These are phyloP conservation scores for Acromyrmex echinatior DNA, from an alignment of 1,140 invertebrate species.

Conservation along the genomic window DNA sequence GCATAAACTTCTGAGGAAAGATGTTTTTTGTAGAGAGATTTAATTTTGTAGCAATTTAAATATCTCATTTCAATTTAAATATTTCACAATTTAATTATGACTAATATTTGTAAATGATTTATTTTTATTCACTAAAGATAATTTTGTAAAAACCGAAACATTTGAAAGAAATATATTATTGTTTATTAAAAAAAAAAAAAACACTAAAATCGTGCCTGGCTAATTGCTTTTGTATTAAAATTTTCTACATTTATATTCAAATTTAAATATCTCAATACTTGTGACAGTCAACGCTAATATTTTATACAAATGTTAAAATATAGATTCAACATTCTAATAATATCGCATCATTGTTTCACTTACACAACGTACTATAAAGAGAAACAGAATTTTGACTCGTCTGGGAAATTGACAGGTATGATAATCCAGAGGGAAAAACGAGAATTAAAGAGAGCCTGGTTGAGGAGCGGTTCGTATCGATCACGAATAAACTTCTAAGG, in stretches of 20 bases:
- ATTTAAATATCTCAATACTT: background rate
- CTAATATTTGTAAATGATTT: no score
- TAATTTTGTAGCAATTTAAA: background rate
- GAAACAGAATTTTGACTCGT: background rate
- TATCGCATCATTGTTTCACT: background rate
- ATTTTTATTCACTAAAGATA: no score
- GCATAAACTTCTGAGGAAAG: background rate
- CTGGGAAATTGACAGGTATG: background rate
- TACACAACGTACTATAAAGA: background rate
- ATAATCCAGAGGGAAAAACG: background rate
- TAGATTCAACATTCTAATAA: background rate
- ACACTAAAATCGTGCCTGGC: no score
- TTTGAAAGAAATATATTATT: no score
- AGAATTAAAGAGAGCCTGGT: background rate
- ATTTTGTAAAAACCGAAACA: no score
- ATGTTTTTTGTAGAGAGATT: background rate
- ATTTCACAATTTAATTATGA: background rate
- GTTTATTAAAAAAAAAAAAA: no score
- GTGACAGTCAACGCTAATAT: background rate
- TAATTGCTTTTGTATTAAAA: no score
- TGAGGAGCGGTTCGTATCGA: conserved; percentile 33
- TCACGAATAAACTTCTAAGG: background rate
- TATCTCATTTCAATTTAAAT: background rate
- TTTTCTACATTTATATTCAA: background rate
- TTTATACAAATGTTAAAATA: conserved; percentile 4